Base-by-base conservation (phyloP, 2,113 vertebrate species). In the Chaenogobius annularis region DNA sequence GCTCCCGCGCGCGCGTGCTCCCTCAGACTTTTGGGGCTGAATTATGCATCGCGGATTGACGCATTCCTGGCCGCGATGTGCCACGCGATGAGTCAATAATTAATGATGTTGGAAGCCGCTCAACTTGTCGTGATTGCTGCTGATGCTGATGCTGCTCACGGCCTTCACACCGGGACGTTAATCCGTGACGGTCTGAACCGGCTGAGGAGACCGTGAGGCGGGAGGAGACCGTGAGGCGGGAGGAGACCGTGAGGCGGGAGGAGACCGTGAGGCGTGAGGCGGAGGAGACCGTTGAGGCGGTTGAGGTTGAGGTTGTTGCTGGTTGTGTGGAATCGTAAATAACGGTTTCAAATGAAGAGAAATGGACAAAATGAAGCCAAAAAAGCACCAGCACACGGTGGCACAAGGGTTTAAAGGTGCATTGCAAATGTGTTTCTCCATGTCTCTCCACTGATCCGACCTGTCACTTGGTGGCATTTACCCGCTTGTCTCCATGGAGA, bases 31-130 rank as follows among this genome's bases (percentile, higher is more conserved):
- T 46, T 40, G 37, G 37, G 40, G 20, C 48, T 80, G 37, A 82
- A 78, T 80, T 48, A 72, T 83, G 73, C 11, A 68, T 73, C 15
- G 50, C 48, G 77, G 70, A 70, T 35, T 77, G 74, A 78, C 20
- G 70, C 79, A 86, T 81, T 77, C 70, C 61, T 35, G 61, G 65
- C 62, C 79, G 79, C 77, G 67, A 74, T 74, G 68, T 74, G 54
- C 76, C 40, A 80, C 80, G 77, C 64, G 74, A 75, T 64, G 71
- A 77, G 55, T 83, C 64, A 83, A 81, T 89, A 69, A 83, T 83
- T 83, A 35, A 85, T 83, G 75, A 20, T 44, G n/a, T 17, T 13
- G 61, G 65, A 14, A 37, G 73, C 26, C 65, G 72, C 47, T 78
- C 48, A 83, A 80, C 54, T 80, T 82, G 70, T 80, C 66, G 68